Evolutionary conservation across 1,140 invertebrate species (phyloP).

Genomic region (Arctopsyche grandis): DNA sequence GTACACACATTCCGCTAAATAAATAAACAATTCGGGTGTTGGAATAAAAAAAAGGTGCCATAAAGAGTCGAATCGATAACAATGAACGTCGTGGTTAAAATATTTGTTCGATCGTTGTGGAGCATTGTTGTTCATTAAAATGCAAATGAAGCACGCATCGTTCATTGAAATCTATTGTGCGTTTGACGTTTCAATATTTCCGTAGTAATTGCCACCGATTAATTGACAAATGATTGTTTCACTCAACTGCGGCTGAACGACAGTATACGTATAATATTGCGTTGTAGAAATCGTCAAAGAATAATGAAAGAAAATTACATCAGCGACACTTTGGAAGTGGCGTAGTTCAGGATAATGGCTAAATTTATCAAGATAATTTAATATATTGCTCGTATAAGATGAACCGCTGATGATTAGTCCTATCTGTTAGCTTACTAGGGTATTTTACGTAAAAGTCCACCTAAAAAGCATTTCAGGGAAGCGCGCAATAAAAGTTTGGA

Average conservation of each 20-base stretch:
- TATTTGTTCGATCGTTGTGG: too few relatives aligned
- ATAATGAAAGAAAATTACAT: background rate
- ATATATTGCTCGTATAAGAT: constrained; percentile 6
- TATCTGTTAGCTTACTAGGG: background rate
- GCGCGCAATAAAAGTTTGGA: too few relatives aligned
- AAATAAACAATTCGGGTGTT: background rate
- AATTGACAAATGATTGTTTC: background rate
- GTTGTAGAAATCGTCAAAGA: background rate
- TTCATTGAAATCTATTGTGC: background rate
- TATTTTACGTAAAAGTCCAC: background rate
- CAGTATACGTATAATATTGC: too few relatives aligned
- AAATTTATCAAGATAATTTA: constrained; percentile 9
- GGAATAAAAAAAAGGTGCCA: background rate
- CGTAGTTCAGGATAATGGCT: background rate
- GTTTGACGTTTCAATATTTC: background rate
- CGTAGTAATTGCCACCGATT: background rate
- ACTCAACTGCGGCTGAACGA: too few relatives aligned
- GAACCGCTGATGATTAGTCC: background rate
- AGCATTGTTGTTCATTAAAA: background rate
- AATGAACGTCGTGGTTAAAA: background rate
- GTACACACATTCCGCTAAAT: background rate
- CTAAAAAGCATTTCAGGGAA: background rate
- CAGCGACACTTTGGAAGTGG: background rate
- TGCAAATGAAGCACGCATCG: background rate
- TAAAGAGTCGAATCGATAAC: background rate